Evolutionary conservation across 2,113 vertebrate species (phyloP).

Genomic region (Gallinago media): DNA sequence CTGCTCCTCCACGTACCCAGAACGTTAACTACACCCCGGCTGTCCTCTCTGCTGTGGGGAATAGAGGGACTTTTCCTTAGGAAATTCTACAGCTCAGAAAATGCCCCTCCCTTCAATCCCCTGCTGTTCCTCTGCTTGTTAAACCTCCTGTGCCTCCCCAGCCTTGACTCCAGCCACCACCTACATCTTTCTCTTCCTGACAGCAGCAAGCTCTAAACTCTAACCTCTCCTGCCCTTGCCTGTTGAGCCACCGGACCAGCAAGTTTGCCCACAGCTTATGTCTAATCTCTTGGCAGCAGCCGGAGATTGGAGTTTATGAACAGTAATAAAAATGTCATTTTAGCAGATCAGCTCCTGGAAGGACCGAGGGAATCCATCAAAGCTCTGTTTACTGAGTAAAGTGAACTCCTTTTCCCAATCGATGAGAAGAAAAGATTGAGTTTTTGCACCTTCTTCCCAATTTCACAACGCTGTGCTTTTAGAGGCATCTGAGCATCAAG

Average conservation of each 20-base stretch:
- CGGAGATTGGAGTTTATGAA: conserved; percentile 97
- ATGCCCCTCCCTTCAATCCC: conserved; percentile 1
- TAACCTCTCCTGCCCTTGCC: conserved; percentile 64
- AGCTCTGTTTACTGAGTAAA: conserved; percentile 92
- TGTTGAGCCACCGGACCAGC: conserved; percentile 75
- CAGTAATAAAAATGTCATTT: conserved; percentile 99
- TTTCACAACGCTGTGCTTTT: conserved; percentile 50
- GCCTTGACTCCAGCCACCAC: not conserved
- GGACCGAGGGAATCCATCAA: conserved; percentile 85
- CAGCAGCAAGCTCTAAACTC: conserved; percentile 5
- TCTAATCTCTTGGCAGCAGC: conserved; percentile 90
- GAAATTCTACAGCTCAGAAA: conserved; percentile 26
- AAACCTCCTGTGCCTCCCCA: not conserved
- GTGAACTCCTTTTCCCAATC: conserved; percentile 84
- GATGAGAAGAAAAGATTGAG: conserved; percentile 77
- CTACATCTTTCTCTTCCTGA: not conserved
- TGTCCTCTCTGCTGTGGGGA: conserved; percentile 41
- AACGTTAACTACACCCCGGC: not conserved
- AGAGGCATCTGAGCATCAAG: conserved; percentile 14
- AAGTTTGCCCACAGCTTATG: conserved; percentile 98
- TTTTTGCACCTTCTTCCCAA: conserved; percentile 57
- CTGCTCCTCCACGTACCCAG: not conserved
- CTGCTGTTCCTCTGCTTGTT: not conserved
- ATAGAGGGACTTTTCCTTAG: not conserved
- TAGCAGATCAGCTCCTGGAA: conserved; percentile 88